Conservation (phyloP, 2,797 vertebrate species). For the Poecilia gillii region DNA sequence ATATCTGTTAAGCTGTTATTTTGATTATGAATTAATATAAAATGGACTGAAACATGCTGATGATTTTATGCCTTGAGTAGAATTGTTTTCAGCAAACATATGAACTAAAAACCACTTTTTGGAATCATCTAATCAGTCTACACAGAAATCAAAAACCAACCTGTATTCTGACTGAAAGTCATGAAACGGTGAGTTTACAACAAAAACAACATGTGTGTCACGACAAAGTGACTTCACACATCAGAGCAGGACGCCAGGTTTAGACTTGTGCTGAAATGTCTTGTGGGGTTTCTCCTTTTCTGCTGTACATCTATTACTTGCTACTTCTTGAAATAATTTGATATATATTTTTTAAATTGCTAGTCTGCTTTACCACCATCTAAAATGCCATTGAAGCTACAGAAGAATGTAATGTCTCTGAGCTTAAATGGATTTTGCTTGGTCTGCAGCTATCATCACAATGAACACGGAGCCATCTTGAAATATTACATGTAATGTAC, state of each 20-base stretch:
- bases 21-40: background rate
- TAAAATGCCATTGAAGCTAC: background rate
- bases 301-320: background rate
- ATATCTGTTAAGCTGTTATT: background rate
- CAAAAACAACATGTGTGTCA: background rate
- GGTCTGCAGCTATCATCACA: background rate
- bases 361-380: background rate
- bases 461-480: background rate
- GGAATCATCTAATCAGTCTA: background rate
- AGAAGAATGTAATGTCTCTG: background rate
- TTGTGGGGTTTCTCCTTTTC: background rate
- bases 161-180: background rate
- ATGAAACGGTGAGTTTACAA: background rate
- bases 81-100: background rate
- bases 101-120: background rate
- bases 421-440: background rate
- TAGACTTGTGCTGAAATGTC: background rate
- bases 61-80: background rate
- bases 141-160: background rate
- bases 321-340: background rate
- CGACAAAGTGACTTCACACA: background rate
- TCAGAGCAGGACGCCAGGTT: background rate
- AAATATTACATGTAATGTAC: slow-evolving; percentile 8
- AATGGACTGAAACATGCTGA: background rate
- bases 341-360: no score